Conservation (phyloP, 2,888 invertebrate species). For the Conistra vaccinii region DNA sequence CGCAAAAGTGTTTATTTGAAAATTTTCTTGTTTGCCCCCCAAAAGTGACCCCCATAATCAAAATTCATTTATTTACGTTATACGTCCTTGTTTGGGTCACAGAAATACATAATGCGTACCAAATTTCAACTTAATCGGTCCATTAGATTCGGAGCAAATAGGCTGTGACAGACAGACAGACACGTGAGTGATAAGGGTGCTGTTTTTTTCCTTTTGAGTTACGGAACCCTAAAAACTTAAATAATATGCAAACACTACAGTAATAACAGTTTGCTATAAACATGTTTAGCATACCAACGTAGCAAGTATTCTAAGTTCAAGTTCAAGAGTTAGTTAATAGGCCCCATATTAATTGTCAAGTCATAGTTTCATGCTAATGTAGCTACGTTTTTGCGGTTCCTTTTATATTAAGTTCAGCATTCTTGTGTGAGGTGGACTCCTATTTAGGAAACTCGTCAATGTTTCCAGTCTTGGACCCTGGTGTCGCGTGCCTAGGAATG, state of each 20-base stretch:
- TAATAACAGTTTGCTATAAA: conserved; percentile 33
- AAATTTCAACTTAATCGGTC: too few species aligned
- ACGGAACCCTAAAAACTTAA: too few species aligned
- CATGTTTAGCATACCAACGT: conserved; percentile 41
- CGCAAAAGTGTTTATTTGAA: too few species aligned
- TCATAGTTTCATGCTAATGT: conserved; percentile 64
- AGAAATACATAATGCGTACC: too few species aligned
- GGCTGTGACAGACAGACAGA: too few species aligned
- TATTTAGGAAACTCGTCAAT: conserved; percentile 84
- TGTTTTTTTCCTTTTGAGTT: too few species aligned
- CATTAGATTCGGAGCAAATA: too few species aligned
- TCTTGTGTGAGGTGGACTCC: conserved; percentile 74
- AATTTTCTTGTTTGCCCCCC: too few species aligned
- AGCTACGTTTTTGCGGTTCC: conserved; percentile 65
- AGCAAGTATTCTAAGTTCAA: conserved; percentile 35
- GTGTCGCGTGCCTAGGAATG: conserved; percentile 81
- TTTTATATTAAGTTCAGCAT: conserved; percentile 78
- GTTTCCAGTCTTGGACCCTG: conserved; percentile 70
- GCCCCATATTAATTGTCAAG: conserved; percentile 58
- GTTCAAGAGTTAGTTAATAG: conserved; percentile 48
- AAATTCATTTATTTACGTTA: too few species aligned
- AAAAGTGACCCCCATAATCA: too few species aligned
- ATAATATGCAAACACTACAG: conserved; percentile 19
- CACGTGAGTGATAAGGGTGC: too few species aligned
- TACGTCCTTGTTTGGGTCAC: too few species aligned